Base-by-base conservation (phyloP, 2,113 vertebrate species). In the Chaenocephalus aceratus region DNA sequence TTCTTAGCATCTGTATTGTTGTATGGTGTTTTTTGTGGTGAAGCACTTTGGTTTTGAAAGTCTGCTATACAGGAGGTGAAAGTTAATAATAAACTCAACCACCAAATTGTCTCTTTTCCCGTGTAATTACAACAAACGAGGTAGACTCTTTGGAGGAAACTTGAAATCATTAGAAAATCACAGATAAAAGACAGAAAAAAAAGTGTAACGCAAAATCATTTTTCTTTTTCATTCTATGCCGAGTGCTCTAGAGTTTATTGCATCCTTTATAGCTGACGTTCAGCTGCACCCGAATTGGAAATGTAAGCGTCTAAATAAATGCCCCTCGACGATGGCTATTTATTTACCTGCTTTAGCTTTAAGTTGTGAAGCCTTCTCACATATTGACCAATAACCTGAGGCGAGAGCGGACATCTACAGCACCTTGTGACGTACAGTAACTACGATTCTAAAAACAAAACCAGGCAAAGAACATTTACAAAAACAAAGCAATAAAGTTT, bases 301-400 rank as follows among this genome's bases (percentile, higher is more conserved):
- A 84, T 54, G 16, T 46, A 74, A 72, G 6, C 2, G 8, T 36
- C 75, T 65, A 34, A 85, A 80, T 85, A 79, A 85, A 90, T 62
- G 65, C 15, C 30, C 63, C 60, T 58, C 52, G 64, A 80, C 18
- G 69, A 45, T 30, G 15, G 36, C 6, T 41, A 41, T 41, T 41
- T 41, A 41, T 41, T 41, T 41, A 41, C 36, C 36, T 41, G 36
- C 36, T 41, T 41, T 41, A 53, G 13, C 36, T 26, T 26, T 30
- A 26, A 59, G 49, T 26, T 60, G 53, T 72, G 58, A 62, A 44
- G 58, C 26, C 72, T 80, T 68, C 34, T 73, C 21, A 21, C 53
- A 5, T 34, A 62, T 26, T 67, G 36, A 30, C 18, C 15, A n/a
- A 15, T 15, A 59, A 79, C 67, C 75, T 63, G 68, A 83, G 60